These are phyloP conservation scores for Acleris literana DNA, from an alignment of 2,888 invertebrate species.

Conservation along the genomic window DNA sequence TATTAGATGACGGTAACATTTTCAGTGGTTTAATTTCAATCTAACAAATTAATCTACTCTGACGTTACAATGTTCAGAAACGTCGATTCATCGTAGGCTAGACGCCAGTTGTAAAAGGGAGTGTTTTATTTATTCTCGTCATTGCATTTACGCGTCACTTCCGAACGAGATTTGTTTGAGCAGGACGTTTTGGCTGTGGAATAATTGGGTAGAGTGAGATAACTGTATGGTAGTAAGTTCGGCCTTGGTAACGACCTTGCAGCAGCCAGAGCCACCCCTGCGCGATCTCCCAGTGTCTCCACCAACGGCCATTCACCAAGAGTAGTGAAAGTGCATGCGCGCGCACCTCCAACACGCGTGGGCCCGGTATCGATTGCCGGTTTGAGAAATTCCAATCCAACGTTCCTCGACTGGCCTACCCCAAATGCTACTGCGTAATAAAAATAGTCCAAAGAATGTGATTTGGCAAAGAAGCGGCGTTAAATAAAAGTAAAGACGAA, in stretches of 20 bases:
- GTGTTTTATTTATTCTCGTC: constrained; percentile 58
- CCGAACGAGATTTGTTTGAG: constrained; percentile 65
- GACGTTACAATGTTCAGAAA: constrained; percentile 39
- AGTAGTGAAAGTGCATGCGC: constrained; percentile 68
- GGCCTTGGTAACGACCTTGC: constrained; percentile 76
- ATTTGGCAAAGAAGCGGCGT: constrained; percentile 31
- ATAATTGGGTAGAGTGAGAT: constrained; percentile 57
- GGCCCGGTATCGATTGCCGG: constrained; percentile 70
- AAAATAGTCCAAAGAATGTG: constrained; percentile 41
- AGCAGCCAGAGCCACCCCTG: constrained; percentile 63
- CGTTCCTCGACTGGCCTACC: constrained; percentile 50
- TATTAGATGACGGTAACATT: constrained; percentile 1
- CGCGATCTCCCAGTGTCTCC: constrained; percentile 60
- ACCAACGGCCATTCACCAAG: constrained; percentile 74
- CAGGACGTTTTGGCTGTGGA: constrained; percentile 44
- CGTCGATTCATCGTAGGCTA: constrained; percentile 50
- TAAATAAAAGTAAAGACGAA: constrained; percentile 22
- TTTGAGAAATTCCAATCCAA: constrained; percentile 55
- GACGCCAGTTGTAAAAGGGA: constrained; percentile 58
- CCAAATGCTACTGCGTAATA: constrained; percentile 48
- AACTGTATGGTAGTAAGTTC: constrained; percentile 65
- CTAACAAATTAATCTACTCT: constrained; percentile 15
- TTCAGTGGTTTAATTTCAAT: constrained; percentile 6
- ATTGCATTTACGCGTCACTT: constrained; percentile 66
- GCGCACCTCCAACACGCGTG: constrained; percentile 67